Evolutionary conservation across 1,140 invertebrate genomes (phyloP).

Genomic region (Platorchestia sp.): DNA sequence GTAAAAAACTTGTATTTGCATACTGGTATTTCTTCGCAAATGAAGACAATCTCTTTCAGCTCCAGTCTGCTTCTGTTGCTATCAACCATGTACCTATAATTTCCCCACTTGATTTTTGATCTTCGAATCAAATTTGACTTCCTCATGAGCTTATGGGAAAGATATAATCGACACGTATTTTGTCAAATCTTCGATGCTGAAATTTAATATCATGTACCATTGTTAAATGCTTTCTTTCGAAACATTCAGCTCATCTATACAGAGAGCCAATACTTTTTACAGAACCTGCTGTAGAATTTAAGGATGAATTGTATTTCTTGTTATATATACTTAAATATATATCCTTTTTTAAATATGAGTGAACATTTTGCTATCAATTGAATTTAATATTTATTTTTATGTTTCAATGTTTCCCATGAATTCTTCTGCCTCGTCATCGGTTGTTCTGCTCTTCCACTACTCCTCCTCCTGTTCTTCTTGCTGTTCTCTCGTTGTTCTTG

Average conservation of each 20-base stretch:
- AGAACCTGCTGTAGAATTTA: neutral
- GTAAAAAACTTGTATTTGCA: too few species aligned
- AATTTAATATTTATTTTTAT: neutral
- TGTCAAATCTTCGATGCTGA: neutral
- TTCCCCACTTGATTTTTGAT: neutral
- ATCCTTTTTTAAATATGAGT: neutral
- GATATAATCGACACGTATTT: neutral
- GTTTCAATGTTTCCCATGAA: neutral
- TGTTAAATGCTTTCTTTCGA: neutral
- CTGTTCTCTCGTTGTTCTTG: slow-evolving; percentile 28
- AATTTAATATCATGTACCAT: neutral
- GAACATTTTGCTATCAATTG: neutral
- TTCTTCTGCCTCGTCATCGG: slow-evolving; percentile 38
- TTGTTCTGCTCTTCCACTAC: slow-evolving; percentile 41
- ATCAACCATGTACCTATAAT: neutral
- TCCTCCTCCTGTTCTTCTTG: slow-evolving; percentile 39
- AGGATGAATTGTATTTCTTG: neutral
- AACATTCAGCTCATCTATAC: neutral
- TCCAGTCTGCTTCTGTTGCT: neutral
- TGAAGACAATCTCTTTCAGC: neutral
- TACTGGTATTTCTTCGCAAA: neutral
- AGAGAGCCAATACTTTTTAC: neutral
- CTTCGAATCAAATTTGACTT: neutral
- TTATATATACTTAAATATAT: neutral
- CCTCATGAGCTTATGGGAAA: neutral